Evolutionary conservation across 2,113 vertebrate species (phyloP).

Genomic region (Ornithorhynchus anatinus): DNA sequence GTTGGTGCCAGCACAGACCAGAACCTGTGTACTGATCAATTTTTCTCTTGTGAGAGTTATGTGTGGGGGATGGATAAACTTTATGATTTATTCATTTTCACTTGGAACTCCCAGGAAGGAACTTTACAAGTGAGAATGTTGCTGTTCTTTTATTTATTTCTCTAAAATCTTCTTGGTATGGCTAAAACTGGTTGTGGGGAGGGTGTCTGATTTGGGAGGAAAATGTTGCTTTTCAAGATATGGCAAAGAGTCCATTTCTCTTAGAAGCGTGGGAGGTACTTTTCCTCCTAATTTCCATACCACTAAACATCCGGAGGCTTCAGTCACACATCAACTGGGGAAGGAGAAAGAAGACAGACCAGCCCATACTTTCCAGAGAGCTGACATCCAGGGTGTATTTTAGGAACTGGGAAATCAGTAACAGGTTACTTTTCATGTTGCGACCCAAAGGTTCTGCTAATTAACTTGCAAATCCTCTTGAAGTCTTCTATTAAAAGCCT

Average conservation of each 20-base stretch:
- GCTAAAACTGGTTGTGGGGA: neutral
- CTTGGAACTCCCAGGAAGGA: constrained; percentile 8
- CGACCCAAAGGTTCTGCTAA: no score
- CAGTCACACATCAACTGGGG: no score
- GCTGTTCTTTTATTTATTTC: constrained; percentile 11
- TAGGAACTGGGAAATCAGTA: no score
- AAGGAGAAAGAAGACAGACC: no score
- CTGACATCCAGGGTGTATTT: no score
- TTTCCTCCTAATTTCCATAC: neutral
- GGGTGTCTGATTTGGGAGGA: neutral
- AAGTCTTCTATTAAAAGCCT: no score
- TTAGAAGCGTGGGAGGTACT: constrained; percentile 11
- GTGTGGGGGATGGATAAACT: constrained; percentile 28
- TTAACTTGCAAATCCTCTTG: no score
- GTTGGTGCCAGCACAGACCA: constrained; percentile 14
- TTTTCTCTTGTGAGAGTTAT: constrained; percentile 41
- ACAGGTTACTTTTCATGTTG: no score
- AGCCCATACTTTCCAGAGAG: no score
- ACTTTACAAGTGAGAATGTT: constrained; percentile 6
- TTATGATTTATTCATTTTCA: constrained; percentile 54
- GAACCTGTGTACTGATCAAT: constrained; percentile 36
- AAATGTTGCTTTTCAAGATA: constrained; percentile 11
- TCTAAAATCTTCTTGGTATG: constrained; percentile 33
- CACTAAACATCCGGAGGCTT: constrained; percentile 7
- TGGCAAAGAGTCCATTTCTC: neutral